A percentile compares a stretch with the other conserved stretches of the same genome.
Evolutionary conservation across 2,113 vertebrate genomes (phyloP).

Genomic region (Butastur rufipennis): DNA sequence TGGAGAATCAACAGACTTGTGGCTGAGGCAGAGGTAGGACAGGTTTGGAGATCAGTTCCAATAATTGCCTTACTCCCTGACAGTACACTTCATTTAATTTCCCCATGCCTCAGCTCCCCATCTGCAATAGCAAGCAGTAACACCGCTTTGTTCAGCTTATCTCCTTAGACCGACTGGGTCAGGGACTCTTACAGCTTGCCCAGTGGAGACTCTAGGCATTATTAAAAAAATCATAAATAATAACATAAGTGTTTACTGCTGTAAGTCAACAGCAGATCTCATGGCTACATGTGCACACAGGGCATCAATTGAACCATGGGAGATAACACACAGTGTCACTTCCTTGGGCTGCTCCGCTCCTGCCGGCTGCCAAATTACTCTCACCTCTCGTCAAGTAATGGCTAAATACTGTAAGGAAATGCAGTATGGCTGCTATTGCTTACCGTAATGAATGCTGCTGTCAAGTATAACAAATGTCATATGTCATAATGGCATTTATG

Average conservation of each 20-base stretch:
- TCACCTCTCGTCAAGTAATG: background rate
- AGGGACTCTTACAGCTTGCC: background rate
- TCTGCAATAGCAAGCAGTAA: background rate
- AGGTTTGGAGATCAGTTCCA: background rate
- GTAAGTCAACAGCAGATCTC: background rate
- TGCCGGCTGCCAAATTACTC: background rate
- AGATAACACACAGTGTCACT: background rate
- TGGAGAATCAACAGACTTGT: background rate
- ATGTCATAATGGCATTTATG: background rate
- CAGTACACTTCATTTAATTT: background rate
- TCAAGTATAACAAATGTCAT: background rate
- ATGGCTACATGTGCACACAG: background rate
- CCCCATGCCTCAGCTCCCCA: background rate
- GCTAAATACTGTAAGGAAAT: background rate
- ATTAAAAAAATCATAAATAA: background rate
- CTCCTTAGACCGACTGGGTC: background rate
- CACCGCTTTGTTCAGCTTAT: background rate
- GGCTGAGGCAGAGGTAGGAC: background rate
- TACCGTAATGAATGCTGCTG: background rate
- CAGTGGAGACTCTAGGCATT: background rate
- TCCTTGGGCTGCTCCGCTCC: background rate
- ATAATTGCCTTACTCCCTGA: background rate
- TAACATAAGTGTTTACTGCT: background rate
- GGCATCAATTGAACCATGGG: background rate
- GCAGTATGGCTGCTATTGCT: conserved; percentile 12